Evolutionary conservation across 2,113 vertebrate genomes (phyloP), one percentile per base, ranked within the genome.

Genomic region (Danionella cerebrum): DNA sequence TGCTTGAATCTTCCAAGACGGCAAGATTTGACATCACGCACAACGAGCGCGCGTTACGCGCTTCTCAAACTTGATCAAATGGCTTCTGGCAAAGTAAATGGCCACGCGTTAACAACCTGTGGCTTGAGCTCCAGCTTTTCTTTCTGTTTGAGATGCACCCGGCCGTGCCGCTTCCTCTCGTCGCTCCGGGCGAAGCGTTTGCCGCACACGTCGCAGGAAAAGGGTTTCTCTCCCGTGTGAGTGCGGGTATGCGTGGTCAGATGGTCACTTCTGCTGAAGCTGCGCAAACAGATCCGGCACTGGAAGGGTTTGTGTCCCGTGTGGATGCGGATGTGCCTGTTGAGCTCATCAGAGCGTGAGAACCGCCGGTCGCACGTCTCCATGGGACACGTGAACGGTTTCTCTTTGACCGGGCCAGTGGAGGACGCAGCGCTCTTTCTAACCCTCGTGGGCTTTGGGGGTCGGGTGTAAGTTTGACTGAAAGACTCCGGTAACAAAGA

Each of bases 241-340:
- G 96, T 98, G 83, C 96, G 86, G 82, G 96, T 95, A 87, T 98
- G 96, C 19, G 96, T 98, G 83, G 96, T 98, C 39, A 98, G 91
- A 88, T 98, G 96, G 79, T 98, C 96, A 21, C 96, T 98, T 72
- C 96, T 94, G 87, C 96, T 98, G 86, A 97, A 98, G 76, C 91
- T 97, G 75, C 96, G 86, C 86, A 97, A 76, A 84, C 96, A 98
- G 85, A 98, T 96, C 84, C 96, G 93, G 84, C 96, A 98, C 86
- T 97, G 95, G 87, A 98, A 98, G 29, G 95, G 96, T 54, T 97
- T 97, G 90, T 98, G 96, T 54, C 96, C 96, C 0, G 96, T 96
- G 79, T 98, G 96, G 85, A 97, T 98, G 41, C 96, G 93, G 70
- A 98, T 92, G 89, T 97, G 96, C 67, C 95, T 77, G 81, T 96